Percentiles rank a stretch among this genome's conserved stretches.
These are phyloP conservation scores for Megalops cyprinoides DNA, from an alignment of 2,797 vertebrate genomes.

Conservation along the genomic window DNA sequence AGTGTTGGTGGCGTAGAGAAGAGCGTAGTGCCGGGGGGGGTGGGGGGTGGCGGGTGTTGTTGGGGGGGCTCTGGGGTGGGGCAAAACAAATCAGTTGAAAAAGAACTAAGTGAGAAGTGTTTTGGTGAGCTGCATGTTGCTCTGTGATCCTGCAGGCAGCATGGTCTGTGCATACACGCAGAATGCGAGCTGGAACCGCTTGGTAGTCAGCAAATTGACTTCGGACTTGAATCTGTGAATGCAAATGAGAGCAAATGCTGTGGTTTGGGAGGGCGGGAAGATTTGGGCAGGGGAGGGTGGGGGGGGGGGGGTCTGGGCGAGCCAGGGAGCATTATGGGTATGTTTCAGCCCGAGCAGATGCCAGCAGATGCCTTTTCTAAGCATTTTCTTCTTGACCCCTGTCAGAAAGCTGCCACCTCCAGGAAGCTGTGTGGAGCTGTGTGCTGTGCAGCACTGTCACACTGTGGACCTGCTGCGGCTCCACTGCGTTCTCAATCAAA, in stretches of 20 bases:
- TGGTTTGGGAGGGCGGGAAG: slow-evolving; percentile 48
- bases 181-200: neutral
- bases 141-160: neutral
- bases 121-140: neutral
- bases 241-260: neutral
- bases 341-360: slow-evolving; percentile 38
- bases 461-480: slow-evolving; percentile 54
- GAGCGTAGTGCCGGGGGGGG: slow-evolving; percentile 56
- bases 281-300: slow-evolving; percentile 55
- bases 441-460: slow-evolving; percentile 41
- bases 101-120: neutral
- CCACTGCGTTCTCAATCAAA: slow-evolving; percentile 64
- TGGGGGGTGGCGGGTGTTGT: slow-evolving; percentile 18
- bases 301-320: slow-evolving; percentile 25
- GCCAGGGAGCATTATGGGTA: slow-evolving; percentile 43
- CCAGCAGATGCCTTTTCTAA: slow-evolving; percentile 45
- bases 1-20: slow-evolving; percentile 69
- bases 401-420: slow-evolving; percentile 9
- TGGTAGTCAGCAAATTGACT: neutral
- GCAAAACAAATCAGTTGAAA: neutral
- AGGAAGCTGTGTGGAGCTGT: slow-evolving; percentile 21
- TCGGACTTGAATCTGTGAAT: slow-evolving; percentile 1
- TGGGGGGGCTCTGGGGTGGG: too few species aligned
- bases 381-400: neutral
- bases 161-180: neutral